A percentile compares a stretch with the other conserved stretches of the same genome.
phyloP scores from a whole-genome alignment of 2,113 vertebrate species.

The Plecturocebus donacophilus region DNA sequence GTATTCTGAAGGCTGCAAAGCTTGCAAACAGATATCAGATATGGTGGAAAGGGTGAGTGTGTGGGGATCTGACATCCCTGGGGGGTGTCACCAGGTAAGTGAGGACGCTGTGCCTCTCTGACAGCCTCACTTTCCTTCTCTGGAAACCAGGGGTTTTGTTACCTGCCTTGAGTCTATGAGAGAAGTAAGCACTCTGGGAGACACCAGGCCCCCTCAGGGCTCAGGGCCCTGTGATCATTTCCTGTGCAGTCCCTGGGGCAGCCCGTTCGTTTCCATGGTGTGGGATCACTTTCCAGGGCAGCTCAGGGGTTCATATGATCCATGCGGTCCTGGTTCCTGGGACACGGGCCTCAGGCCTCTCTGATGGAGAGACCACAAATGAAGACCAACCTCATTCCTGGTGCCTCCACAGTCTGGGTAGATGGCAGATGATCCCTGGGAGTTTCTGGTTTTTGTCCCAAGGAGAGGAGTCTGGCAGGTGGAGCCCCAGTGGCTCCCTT shows the following conservation, averaged over 20 bases:
- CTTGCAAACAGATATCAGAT: neutral
- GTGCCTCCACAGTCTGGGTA: neutral
- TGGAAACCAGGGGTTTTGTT: neutral
- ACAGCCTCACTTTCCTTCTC: neutral
- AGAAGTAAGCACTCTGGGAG: rapidly evolving
- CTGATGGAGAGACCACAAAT: neutral
- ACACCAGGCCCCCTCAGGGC: neutral
- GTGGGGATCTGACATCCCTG: neutral
- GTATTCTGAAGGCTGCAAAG: neutral
- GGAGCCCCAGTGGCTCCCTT: neutral
- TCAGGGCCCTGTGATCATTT: neutral
- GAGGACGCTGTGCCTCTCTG: neutral
- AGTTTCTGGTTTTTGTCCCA: rapidly evolving
- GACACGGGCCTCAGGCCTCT: neutral
- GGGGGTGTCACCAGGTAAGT: neutral
- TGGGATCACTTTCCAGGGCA: rapidly evolving
- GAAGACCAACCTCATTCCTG: rapidly evolving
- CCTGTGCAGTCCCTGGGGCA: neutral
- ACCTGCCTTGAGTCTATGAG: neutral
- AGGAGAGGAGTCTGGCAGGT: neutral
- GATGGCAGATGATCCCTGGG: rapidly evolving
- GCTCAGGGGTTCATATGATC: rapidly evolving
- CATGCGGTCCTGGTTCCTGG: rapidly evolving
- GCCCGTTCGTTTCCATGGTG: rapidly evolving
- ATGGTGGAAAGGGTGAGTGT: neutral